Evolutionary conservation across 2,888 invertebrate species (phyloP), one percentile per base, ranked within the genome.

Genomic region (Melipona beecheii): DNA sequence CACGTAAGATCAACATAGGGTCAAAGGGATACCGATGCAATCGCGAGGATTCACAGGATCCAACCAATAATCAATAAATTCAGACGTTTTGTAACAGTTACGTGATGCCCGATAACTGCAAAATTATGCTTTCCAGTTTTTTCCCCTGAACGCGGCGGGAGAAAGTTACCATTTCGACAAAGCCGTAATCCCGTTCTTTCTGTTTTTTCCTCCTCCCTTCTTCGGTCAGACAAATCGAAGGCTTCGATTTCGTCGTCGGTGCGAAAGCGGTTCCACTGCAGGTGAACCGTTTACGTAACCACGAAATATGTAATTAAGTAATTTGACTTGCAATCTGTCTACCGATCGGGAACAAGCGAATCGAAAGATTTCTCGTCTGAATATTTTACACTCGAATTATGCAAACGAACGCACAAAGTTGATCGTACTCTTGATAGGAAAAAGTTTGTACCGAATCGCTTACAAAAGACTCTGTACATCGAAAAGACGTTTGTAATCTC

Each of bases 91-190:
- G n/a, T 27, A 78, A 66, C 52, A 49, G 52, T 81, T 71, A 66
- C 52, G 52, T 66, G 58, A 68, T 36, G 24, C 24, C 9, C 52
- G 54, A 82, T 81, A 75, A 64, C 27, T 68, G 50, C 68, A 62
- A 75, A 74, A 71, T 81, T 58, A 75, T 70, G 65, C 36, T 50
- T 60, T 79, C 56, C 58, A 27, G 56, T 72, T 73, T 72, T 50
- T 52, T 27, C 19, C 15, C 43, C 17, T 50, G 62, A n/a, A 60
- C 58, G 27, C 5, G 4, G 9, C 9, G 31, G 43, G 82, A 73
- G 82, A 87, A 79, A 85, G 76, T 62, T 62, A 54, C 17, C 4
- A 56, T 79, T 77, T 82, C 70, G 65, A 79, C 75, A 80, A 87
- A 78, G 80, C 54, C 52, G 62, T 73, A n/a, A 62, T 54, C 52